Conservation (phyloP, 1,140 invertebrate species). For the Ruditapes philippinarum region DNA sequence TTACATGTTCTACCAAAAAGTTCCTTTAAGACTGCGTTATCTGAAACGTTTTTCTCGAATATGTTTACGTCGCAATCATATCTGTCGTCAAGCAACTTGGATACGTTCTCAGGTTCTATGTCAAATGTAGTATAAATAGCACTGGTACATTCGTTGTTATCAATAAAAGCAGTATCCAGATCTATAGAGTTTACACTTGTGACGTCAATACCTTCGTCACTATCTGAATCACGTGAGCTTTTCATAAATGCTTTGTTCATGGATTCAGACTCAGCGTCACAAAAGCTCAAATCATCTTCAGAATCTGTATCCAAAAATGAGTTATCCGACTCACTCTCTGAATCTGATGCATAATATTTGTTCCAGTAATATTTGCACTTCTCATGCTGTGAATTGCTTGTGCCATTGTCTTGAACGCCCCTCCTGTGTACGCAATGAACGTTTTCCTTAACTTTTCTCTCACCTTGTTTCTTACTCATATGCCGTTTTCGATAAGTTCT, state of each 20-base stretch:
- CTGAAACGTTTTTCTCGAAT: not conserved
- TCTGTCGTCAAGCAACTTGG: not conserved
- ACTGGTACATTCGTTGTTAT: not conserved
- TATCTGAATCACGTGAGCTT: constrained; percentile 20
- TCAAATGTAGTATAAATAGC: not conserved
- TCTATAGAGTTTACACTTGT: constrained; percentile 36
- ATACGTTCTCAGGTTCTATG: not conserved
- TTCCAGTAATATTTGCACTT: constrained; percentile 10
- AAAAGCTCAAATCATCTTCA: not conserved
- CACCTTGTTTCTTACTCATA: not conserved
- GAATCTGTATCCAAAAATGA: not conserved
- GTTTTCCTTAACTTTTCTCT: not conserved
- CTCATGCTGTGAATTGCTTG: not conserved
- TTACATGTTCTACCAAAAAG: not conserved
- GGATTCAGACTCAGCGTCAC: not conserved
- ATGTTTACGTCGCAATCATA: not conserved
- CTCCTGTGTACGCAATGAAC: not conserved
- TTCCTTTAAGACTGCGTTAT: not conserved
- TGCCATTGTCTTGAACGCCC: not conserved
- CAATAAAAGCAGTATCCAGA: constrained; percentile 37
- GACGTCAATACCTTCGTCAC: constrained; percentile 57
- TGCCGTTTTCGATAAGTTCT: not conserved
- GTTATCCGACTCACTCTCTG: not conserved
- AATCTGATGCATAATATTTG: constrained; percentile 2
- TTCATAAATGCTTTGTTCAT: constrained; percentile 33